Percentiles rank a stretch among this genome's conserved stretches.
Evolutionary conservation across 1,140 invertebrate species (phyloP).

Genomic region (Adoxophyes honmai): DNA sequence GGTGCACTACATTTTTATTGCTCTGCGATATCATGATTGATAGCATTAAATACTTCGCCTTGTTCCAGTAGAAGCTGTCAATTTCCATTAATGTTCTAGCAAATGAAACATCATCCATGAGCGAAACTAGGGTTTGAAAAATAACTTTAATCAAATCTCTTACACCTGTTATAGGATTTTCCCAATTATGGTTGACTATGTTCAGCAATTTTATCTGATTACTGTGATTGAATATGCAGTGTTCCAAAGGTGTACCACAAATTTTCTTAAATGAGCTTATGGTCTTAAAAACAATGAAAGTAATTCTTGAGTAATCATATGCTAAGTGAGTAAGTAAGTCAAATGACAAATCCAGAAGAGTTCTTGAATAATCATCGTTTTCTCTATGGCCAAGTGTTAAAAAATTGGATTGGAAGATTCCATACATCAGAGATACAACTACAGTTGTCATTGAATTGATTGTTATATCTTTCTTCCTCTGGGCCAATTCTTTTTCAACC

Average conservation of each 20-base stretch:
- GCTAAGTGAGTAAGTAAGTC: slow-evolving; percentile 44
- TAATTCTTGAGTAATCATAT: slow-evolving; percentile 65
- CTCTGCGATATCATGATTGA: slow-evolving; percentile 54
- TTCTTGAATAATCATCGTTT: slow-evolving; percentile 21
- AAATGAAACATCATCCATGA: slow-evolving; percentile 35
- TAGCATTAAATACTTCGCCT: slow-evolving; percentile 70
- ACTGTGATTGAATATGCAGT: slow-evolving; percentile 36
- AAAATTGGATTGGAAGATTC: slow-evolving; percentile 67
- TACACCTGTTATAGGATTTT: slow-evolving; percentile 68
- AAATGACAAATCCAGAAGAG: slow-evolving; percentile 39
- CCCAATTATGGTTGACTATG: slow-evolving; percentile 72
- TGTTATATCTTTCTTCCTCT: slow-evolving; percentile 20
- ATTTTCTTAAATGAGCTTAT: slow-evolving; percentile 60
- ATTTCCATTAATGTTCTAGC: slow-evolving; percentile 45
- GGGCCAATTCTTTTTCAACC: slow-evolving; percentile 31
- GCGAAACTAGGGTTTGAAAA: slow-evolving; percentile 47
- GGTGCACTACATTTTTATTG: slow-evolving; percentile 28
- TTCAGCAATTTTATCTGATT: slow-evolving; percentile 51
- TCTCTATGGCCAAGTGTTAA: slow-evolving; percentile 28
- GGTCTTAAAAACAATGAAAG: slow-evolving; percentile 65
- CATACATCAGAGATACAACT: slow-evolving; percentile 55
- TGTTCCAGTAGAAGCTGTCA: slow-evolving; percentile 69
- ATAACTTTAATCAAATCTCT: slow-evolving; percentile 61
- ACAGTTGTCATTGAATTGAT: slow-evolving; percentile 18
- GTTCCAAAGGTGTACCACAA: slow-evolving; percentile 40